These are phyloP conservation scores for pig (Sus scrofa) DNA, from an alignment of 2,113 vertebrate genomes.

Conservation along the genomic window DNA sequence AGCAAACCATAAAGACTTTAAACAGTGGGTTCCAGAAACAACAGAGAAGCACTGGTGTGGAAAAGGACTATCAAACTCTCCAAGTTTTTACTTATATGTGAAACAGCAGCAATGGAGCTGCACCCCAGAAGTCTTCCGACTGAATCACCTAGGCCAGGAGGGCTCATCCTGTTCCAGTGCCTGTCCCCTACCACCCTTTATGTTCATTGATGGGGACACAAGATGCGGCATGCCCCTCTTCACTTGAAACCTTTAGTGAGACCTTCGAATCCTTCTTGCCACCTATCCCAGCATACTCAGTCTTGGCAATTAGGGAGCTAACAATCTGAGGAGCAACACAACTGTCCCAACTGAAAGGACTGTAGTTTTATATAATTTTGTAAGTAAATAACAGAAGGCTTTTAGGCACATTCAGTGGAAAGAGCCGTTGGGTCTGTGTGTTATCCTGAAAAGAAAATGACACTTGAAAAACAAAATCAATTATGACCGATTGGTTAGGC, in stretches of 20 bases:
- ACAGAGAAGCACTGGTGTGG: constrained; percentile 64
- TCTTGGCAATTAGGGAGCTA: background rate
- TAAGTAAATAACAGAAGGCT: constrained; percentile 77
- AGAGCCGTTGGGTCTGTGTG: constrained; percentile 52
- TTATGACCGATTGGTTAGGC: constrained; percentile 78
- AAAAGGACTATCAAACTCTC: constrained; percentile 48
- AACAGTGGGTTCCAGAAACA: constrained; percentile 74
- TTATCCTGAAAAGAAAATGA: constrained; percentile 72
- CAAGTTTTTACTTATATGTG: constrained; percentile 9
- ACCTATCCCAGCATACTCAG: background rate
- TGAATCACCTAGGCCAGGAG: constrained; percentile 61
- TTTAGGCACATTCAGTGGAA: constrained; percentile 52
- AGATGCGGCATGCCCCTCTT: constrained; percentile 74
- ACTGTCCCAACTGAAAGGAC: constrained; percentile 55
- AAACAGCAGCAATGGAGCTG: constrained; percentile 72
- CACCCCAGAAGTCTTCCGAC: constrained; percentile 69
- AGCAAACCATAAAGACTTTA: constrained; percentile 78
- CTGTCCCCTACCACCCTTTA: constrained; percentile 70
- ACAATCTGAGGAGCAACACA: constrained; percentile 72
- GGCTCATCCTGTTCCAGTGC: constrained; percentile 67
- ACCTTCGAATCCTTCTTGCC: background rate
- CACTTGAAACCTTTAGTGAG: background rate
- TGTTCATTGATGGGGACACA: constrained; percentile 66
- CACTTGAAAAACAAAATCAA: constrained; percentile 65
- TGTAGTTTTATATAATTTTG: constrained; percentile 84